Percentiles rank a stretch among this genome's conserved stretches.
phyloP scores from a whole-genome alignment of 2,797 vertebrate species.

The Carapus acus region DNA sequence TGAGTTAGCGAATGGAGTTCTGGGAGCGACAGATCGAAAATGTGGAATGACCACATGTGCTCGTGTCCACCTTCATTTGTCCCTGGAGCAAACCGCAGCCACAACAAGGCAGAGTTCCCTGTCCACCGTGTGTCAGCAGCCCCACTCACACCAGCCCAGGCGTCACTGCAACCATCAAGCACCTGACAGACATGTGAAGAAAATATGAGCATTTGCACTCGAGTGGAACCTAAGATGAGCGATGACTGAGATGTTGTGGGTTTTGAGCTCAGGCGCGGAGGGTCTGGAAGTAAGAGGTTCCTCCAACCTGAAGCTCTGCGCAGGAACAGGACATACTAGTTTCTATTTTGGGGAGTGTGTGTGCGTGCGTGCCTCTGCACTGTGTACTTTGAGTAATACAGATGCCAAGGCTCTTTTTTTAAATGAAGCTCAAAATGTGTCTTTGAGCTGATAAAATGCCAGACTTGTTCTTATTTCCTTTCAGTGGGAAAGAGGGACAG shows the following conservation, averaged over 20 bases:
- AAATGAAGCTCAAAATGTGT: too few species aligned
- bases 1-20: slow-evolving; percentile 1
- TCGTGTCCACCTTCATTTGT: slow-evolving; percentile 9
- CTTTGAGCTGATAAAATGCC: not conserved
- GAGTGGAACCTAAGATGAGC: slow-evolving; percentile 58
- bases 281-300: not conserved
- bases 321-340: not conserved
- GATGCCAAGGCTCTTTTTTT: not conserved
- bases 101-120: slow-evolving; percentile 27
- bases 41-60: too few species aligned
- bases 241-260: slow-evolving; percentile 4
- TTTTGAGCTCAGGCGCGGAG: not conserved
- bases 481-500: too few species aligned
- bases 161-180: slow-evolving; percentile 13
- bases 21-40: slow-evolving; percentile 7
- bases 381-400: not conserved
- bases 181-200: not conserved
- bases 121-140: slow-evolving; percentile 32
- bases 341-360: not conserved
- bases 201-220: slow-evolving; percentile 78
- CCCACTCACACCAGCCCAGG: slow-evolving; percentile 18
- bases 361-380: too few species aligned
- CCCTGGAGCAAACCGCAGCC: slow-evolving; percentile 27
- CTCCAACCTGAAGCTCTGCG: not conserved
- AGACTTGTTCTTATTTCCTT: too few species aligned